Percentiles rank a stretch among this genome's conserved stretches.
phyloP scores from a whole-genome alignment of 2,113 vertebrate species.

The Mastomys natalensis region DNA sequence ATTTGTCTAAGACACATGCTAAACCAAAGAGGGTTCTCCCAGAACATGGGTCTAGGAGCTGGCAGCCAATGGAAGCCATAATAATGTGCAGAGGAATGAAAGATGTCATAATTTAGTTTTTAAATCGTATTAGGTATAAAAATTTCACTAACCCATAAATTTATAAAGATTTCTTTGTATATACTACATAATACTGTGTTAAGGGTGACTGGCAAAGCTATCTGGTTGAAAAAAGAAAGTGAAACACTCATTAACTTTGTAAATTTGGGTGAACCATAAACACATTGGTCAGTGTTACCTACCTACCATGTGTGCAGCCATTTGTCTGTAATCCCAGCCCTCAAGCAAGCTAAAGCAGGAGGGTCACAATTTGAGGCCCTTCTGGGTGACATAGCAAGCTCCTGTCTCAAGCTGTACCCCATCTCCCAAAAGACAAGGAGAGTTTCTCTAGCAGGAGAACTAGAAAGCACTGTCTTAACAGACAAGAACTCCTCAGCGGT shows the following conservation, averaged over 20 bases:
- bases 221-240: constrained; percentile 11
- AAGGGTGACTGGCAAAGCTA: constrained; percentile 2
- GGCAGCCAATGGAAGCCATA: background rate
- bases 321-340: background rate
- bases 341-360: background rate
- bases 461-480: constrained; percentile 46
- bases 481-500: constrained; percentile 41
- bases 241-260: constrained; percentile 10
- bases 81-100: background rate
- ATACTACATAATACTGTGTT: background rate
- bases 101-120: background rate
- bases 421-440: too few species aligned
- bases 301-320: background rate
- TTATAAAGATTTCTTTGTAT: constrained; percentile 48
- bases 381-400: background rate
- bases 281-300: background rate
- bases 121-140: background rate
- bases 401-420: too few species aligned
- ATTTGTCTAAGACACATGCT: constrained; percentile 90
- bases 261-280: background rate
- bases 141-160: background rate
- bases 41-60: background rate
- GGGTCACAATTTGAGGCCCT: background rate
- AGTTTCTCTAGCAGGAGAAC: constrained; percentile 8
- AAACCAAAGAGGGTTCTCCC: background rate